Percentiles rank a stretch among this genome's conserved stretches.
Evolutionary conservation across 2,797 vertebrate species (phyloP).

Genomic region (Pelobates cultripes): DNA sequence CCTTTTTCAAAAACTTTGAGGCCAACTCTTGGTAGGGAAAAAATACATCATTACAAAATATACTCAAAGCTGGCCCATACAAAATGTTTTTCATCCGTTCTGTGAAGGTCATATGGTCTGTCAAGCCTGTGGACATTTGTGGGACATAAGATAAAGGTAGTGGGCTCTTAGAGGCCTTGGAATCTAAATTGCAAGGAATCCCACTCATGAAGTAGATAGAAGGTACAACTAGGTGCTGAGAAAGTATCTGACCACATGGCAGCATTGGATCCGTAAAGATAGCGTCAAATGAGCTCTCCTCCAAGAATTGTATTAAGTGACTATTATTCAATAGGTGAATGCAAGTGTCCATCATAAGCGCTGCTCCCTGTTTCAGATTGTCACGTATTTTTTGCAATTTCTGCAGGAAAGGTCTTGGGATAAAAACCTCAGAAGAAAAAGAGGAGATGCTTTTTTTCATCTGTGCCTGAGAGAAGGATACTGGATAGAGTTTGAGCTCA

Average conservation of each 20-base stretch:
- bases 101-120: slow-evolving; percentile 80
- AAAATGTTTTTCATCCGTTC: slow-evolving; percentile 77
- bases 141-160: slow-evolving; percentile 78
- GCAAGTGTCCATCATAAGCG: slow-evolving; percentile 59
- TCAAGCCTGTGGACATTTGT: slow-evolving; percentile 62
- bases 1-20: slow-evolving; percentile 58
- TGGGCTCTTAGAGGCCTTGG: slow-evolving; percentile 66
- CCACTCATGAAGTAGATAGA: slow-evolving; percentile 66
- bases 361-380: not conserved
- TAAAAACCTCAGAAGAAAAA: accelerated
- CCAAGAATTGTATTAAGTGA: slow-evolving; percentile 60
- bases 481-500: slow-evolving; percentile 62
- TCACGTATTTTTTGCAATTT: slow-evolving; percentile 18
- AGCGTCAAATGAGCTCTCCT: slow-evolving; percentile 67
- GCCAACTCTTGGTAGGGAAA: slow-evolving; percentile 58
- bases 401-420: slow-evolving; percentile 52
- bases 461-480: slow-evolving; percentile 63
- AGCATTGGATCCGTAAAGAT: slow-evolving; percentile 72
- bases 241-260: slow-evolving; percentile 70
- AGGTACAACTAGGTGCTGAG: slow-evolving; percentile 69
- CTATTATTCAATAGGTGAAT: slow-evolving; percentile 71
- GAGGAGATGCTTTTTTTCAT: accelerated
- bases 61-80: slow-evolving; percentile 54
- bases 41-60: slow-evolving; percentile 62
- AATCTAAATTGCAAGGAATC: slow-evolving; percentile 69